Evolutionary conservation across 2,888 invertebrate species (phyloP).

Genomic region (Aleiodes leptofemur): DNA sequence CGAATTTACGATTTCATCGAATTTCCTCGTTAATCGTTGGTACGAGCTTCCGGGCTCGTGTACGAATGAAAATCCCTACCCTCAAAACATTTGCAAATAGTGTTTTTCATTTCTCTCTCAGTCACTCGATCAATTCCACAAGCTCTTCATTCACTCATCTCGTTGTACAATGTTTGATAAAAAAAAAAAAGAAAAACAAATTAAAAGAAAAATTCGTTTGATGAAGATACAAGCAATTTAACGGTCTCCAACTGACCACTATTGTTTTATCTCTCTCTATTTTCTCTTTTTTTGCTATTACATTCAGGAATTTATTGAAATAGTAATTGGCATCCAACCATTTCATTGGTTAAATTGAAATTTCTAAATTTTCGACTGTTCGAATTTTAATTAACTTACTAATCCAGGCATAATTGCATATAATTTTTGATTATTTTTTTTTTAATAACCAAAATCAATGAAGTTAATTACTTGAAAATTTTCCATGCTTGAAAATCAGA

Average conservation of each 20-base stretch:
- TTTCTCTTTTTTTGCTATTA: not conserved
- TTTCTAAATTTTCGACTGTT: not conserved
- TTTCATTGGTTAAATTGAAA: not conserved
- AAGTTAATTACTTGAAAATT: not conserved
- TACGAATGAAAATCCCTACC: constrained; percentile 51
- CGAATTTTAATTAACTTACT: not conserved
- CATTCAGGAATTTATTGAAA: not conserved
- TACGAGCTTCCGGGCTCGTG: constrained; percentile 60
- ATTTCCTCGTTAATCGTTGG: constrained; percentile 68
- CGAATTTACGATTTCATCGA: constrained; percentile 69
- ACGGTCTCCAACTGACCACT: constrained; percentile 8
- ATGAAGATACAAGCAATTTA: constrained; percentile 27
- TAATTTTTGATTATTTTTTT: not conserved
- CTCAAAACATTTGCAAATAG: constrained; percentile 50
- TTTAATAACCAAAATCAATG: not conserved
- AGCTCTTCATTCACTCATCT: constrained; percentile 42
- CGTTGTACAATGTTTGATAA: not conserved
- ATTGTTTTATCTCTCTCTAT: not conserved
- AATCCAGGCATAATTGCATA: constrained; percentile 7
- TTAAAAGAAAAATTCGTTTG: constrained; percentile 23
- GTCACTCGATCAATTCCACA: constrained; percentile 38
- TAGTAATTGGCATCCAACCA: not conserved
- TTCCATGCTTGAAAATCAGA: constrained; percentile 12
- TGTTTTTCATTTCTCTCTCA: constrained; percentile 43
- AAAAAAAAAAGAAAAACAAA: constrained; percentile 26